Evolutionary conservation across 1,140 invertebrate genomes (phyloP).

Genomic region (Papilio machaon): DNA sequence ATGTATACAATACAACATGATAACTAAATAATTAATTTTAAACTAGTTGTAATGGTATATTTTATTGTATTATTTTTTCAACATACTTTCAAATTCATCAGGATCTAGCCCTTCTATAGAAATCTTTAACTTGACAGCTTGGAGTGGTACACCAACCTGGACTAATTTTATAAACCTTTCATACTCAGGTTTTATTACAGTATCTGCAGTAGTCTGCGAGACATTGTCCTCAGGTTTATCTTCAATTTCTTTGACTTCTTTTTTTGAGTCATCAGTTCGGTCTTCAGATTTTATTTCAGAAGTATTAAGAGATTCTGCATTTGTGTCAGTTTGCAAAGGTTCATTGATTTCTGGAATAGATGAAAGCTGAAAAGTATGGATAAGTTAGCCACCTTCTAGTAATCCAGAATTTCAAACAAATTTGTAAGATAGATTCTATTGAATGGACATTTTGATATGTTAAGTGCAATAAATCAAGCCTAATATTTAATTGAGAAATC

Average conservation of each 20-base stretch:
- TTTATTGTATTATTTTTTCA: constrained; percentile 48
- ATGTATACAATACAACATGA: no score
- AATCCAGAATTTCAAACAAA: not conserved
- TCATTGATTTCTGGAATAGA: constrained; percentile 87
- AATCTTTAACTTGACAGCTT: constrained; percentile 93
- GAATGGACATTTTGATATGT: no score
- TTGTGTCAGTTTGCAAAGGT: constrained; percentile 40
- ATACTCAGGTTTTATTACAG: constrained; percentile 85
- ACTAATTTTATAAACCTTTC: constrained; percentile 94
- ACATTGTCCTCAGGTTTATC: constrained; percentile 6
- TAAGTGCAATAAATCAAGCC: no score
- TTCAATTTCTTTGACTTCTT: constrained; percentile 39
- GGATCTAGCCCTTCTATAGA: constrained; percentile 90
- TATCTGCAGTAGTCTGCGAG: constrained; percentile 5
- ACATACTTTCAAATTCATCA: constrained; percentile 88
- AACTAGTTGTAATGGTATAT: not conserved
- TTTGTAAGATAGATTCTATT: no score
- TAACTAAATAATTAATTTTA: no score
- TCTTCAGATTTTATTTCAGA: constrained; percentile 43
- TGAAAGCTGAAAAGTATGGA: constrained; percentile 82
- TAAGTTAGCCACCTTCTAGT: not conserved
- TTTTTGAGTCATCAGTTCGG: constrained; percentile 33
- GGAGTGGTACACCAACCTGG: constrained; percentile 90
- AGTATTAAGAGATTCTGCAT: constrained; percentile 3
- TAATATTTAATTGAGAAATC: no score